phyloP scores from a whole-genome alignment of 2,113 vertebrate species.

The Daboia siamensis region DNA sequence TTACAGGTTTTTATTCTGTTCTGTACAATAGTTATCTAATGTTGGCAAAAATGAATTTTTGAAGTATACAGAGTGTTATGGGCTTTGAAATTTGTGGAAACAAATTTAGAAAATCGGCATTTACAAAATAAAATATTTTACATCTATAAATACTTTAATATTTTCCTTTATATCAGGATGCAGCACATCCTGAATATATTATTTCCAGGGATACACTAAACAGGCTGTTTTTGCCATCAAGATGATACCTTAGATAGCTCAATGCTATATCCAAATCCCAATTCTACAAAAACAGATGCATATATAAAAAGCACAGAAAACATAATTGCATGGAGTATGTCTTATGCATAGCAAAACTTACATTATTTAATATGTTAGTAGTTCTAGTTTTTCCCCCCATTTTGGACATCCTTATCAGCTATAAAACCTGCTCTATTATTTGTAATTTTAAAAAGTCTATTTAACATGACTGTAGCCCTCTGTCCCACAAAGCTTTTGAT shows the following conservation, averaged over 20 bases:
- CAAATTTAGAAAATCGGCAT: constrained; percentile 97
- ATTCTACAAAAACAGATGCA: neutral
- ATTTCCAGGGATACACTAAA: neutral
- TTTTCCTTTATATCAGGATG: constrained; percentile 17
- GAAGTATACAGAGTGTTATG: constrained; percentile 91
- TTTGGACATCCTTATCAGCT: neutral
- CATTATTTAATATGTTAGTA: neutral
- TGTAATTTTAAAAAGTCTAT: neutral
- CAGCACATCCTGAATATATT: neutral
- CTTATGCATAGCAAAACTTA: neutral
- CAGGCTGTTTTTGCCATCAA: neutral
- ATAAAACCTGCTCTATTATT: neutral
- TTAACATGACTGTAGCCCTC: neutral
- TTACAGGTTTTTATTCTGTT: constrained; percentile 83
- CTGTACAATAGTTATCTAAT: constrained; percentile 90
- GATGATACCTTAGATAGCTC: neutral
- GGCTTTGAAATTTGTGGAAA: constrained; percentile 97
- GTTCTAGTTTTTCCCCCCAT: neutral
- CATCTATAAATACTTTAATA: constrained; percentile 70
- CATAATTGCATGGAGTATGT: neutral
- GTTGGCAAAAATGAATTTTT: constrained; percentile 85
- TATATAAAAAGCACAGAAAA: neutral
- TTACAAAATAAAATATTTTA: constrained; percentile 99
- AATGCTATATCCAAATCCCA: neutral
- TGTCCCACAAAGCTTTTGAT: neutral